Evolutionary conservation across 2,888 invertebrate genomes (phyloP).

Genomic region (Athripsodes cinereus): DNA sequence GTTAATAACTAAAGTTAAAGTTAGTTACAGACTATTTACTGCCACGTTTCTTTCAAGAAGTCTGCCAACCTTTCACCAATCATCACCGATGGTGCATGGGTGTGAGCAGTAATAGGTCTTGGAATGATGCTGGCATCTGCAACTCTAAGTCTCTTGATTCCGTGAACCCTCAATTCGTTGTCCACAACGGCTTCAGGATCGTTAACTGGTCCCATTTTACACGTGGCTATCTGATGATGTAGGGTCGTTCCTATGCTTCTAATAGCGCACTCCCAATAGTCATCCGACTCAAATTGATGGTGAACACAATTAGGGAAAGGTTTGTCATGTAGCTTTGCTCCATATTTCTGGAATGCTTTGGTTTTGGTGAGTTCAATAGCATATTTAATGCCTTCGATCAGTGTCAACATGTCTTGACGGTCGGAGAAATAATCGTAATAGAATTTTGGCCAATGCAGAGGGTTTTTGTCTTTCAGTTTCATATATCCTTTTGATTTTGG

Average conservation of each 20-base stretch:
- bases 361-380: slow-evolving; percentile 53
- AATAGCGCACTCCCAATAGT: slow-evolving; percentile 66
- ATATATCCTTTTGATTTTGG: slow-evolving; percentile 68
- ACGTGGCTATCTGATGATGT: slow-evolving; percentile 62
- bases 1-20: too few species aligned
- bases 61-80: slow-evolving; percentile 68
- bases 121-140: slow-evolving; percentile 66
- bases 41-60: slow-evolving; percentile 53
- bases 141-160: slow-evolving; percentile 54
- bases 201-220: slow-evolving; percentile 62
- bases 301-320: slow-evolving; percentile 49
- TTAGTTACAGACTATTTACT: slow-evolving; percentile 1
- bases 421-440: slow-evolving; percentile 74
- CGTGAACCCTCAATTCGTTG: slow-evolving; percentile 55
- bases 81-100: slow-evolving; percentile 63
- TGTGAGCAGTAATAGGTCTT: slow-evolving; percentile 57
- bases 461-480: slow-evolving; percentile 63
- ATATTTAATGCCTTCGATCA: slow-evolving; percentile 57
- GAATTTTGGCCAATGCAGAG: slow-evolving; percentile 68
- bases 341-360: slow-evolving; percentile 53
- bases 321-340: slow-evolving; percentile 47
- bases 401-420: slow-evolving; percentile 53
- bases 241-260: slow-evolving; percentile 54
- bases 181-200: slow-evolving; percentile 62
- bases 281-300: slow-evolving; percentile 50